These are phyloP conservation scores for Atta texana DNA, from an alignment of 1,140 invertebrate species.

Conservation along the genomic window DNA sequence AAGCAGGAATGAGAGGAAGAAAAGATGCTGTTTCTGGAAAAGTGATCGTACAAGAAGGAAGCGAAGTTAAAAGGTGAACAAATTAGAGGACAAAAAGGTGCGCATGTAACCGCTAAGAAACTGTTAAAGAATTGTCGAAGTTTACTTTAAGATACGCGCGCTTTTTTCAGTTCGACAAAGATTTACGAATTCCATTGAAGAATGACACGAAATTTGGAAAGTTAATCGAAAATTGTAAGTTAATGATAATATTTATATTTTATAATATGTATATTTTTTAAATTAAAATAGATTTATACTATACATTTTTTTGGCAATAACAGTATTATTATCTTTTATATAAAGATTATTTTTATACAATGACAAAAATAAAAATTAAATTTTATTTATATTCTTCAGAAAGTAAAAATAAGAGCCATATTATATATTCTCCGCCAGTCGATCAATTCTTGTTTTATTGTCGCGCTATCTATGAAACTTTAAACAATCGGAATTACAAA, in stretches of 20 bases:
- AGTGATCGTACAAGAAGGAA: neutral
- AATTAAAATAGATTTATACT: slow-evolving; percentile 27
- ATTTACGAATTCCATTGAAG: neutral
- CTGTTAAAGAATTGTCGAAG: neutral
- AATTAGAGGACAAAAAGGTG: slow-evolving; percentile 3
- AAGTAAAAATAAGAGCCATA: too few relatives aligned
- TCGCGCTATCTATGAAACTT: neutral
- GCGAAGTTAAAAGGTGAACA: neutral
- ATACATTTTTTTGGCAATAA: neutral
- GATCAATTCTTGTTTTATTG: neutral
- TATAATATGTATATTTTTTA: slow-evolving; percentile 4
- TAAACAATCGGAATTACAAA: neutral
- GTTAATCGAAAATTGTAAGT: neutral
- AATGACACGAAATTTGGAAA: neutral
- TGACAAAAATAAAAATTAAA: neutral
- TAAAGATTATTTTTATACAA: neutral
- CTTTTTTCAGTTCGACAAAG: neutral
- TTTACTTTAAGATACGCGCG: neutral
- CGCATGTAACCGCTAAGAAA: neutral
- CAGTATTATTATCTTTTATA: neutral
- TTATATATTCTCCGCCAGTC: too few relatives aligned
- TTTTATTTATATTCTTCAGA: neutral
- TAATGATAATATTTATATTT: neutral
- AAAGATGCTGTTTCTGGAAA: neutral
- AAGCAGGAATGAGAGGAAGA: slow-evolving; percentile 61